Base-by-base conservation (phyloP, 2,797 vertebrate species). In the Lagorchestes hirsutus region DNA sequence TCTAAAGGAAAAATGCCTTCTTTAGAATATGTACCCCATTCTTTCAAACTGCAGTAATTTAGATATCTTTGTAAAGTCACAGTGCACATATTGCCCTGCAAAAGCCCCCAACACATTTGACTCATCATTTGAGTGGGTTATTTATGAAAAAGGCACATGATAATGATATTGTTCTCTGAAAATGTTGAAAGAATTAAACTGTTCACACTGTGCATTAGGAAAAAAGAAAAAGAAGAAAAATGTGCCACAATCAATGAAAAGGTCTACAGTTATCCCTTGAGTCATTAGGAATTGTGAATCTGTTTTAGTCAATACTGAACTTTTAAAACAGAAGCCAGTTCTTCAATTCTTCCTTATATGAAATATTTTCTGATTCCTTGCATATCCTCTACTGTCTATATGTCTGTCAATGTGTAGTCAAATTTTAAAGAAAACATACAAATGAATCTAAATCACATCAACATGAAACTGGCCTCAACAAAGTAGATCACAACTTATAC, bases 291-390 rank as follows among this genome's bases (percentile, higher is more conserved):
- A 46, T n/a, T 93, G 56, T 55, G 46, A 96, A 74, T 27, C 94
- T 97, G 54, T 97, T 97, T 97, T 93, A 91, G 92, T 97, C 92
- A 91, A 93, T 82, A 95, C 14, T 46, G 91, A 96, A 96, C 46
- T 95, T 94, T 96, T 93, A 87, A 56, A 91, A 9, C 1, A 24
- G n/a, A 40, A 82, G 67, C 16, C n/a, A 74, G 31, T 67, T 5
- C 34, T n/a, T n/a, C 5, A 67, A 67, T 34, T 28, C 10, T 59
- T 59, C 58, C 27, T 29, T 59, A 59, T 29, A 59, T 31, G 28
- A 10, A 59, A 59, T 59, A 10, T 58, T 67, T 34, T n/a, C 62
- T 67, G 14, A 14, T n/a, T 67, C 14, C 34, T 34, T 14, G 10
- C 31, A 67, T 10, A 67, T 31, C 9, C 29, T 59, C 10, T 59